Base-by-base conservation (phyloP, 2,113 vertebrate species). In the Centropus bengalensis region DNA sequence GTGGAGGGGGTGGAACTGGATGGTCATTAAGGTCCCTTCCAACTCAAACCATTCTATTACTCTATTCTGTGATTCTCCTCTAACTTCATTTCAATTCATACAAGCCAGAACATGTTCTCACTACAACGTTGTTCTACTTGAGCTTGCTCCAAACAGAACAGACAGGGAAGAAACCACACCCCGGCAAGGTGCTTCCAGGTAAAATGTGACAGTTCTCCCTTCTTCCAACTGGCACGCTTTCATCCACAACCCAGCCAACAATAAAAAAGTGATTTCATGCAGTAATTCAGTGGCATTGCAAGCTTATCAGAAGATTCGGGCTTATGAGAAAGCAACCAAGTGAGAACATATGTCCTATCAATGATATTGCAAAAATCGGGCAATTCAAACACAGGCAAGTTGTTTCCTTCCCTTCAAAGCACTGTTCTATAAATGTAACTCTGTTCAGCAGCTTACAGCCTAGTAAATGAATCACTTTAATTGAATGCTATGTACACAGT, bases 401-500 rank as follows among this genome's bases (percentile, higher is more conserved):
- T 97, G 95, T 96, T 98, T 97, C 97, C 98, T 97, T 93, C 92
- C 96, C 96, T 97, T 83, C 95, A 92, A 96, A 98, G 97, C 97
- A 49, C 96, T 88, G 96, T 88, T 98, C 97, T 87, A 96, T 97
- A 98, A 98, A 99, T 94, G 98, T 95, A 93, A 97, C 95, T 75
- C 94, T 67, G 91, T 87, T 83, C 88, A 80, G 96, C 95, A 95
- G 96, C 92, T 89, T 95, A 91, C 97, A 97, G 98, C 98, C 97
- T 93, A 95, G 98, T 97, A 98, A 98, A 99, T 98, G 98, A 99
- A 98, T 99, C 98, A 98, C 98, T 98, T 98, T 98, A 99, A 99
- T 98, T 99, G 98, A 98, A 98, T 97, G 98, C 98, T 99, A 97
- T 98, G 98, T 98, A 99, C 98, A 99, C 98, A 99, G 97, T 91